A percentile compares a stretch with the other conserved stretches of the same genome.
Evolutionary conservation across 2,797 vertebrate species (phyloP).

Genomic region (Pachyuromys duprasi): DNA sequence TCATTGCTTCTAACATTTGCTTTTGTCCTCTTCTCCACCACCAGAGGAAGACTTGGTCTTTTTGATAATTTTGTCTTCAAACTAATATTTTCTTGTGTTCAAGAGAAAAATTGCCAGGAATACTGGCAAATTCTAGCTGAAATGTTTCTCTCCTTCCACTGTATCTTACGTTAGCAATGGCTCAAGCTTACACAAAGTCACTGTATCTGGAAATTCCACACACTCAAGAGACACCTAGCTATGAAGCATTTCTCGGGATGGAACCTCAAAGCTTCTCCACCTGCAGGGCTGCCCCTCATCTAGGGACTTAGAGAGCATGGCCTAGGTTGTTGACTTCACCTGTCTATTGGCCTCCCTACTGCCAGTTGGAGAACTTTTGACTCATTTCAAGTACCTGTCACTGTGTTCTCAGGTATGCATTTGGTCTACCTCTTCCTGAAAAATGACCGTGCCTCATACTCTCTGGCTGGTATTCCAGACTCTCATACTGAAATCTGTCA

Average conservation of each 20-base stretch:
- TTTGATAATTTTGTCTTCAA: neutral
- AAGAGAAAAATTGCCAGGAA: neutral
- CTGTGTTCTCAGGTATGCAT: neutral
- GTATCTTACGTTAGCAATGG: neutral
- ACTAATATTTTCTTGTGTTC: neutral
- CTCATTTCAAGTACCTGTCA: neutral
- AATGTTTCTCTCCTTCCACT: neutral
- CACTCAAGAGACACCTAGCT: neutral
- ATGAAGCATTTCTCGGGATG: neutral
- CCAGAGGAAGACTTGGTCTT: fast-evolving
- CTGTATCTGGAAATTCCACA: neutral
- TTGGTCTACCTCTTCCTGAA: neutral
- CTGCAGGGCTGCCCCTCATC: neutral
- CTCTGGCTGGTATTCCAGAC: neutral
- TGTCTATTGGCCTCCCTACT: neutral
- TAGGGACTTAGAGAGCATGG: fast-evolving
- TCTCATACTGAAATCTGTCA: neutral
- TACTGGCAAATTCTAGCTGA: neutral
- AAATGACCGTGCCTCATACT: neutral
- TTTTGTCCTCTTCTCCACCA: neutral
- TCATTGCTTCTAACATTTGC: neutral
- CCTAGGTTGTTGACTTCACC: too few relatives aligned
- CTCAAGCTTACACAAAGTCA: too few relatives aligned
- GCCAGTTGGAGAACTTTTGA: neutral
- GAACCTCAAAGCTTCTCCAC: neutral